phyloP scores from a whole-genome alignment of 2,888 invertebrate genomes.

The Cinara cedri region DNA sequence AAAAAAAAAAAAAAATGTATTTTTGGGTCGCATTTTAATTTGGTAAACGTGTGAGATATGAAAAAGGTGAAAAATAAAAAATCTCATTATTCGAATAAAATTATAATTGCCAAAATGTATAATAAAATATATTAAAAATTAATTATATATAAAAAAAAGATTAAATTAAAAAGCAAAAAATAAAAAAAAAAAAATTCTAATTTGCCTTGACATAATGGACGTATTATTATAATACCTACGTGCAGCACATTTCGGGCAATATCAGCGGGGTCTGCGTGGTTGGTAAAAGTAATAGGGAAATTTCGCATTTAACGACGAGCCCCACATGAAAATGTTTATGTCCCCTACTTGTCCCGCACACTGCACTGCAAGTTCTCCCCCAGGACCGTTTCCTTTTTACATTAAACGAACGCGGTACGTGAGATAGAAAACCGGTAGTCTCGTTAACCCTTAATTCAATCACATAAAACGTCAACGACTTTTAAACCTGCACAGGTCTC shows the following conservation, averaged over 20 bases:
- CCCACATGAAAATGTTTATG: conserved; percentile 34
- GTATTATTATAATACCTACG: neutral
- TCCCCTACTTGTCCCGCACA: neutral
- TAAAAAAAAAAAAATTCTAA: neutral
- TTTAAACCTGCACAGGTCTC: conserved; percentile 15
- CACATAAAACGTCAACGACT: conserved; percentile 51
- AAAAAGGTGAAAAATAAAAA: neutral
- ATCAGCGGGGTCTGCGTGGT: no score
- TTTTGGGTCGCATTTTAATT: no score
- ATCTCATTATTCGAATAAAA: neutral
- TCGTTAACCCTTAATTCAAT: conserved; percentile 54
- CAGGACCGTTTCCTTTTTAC: conserved; percentile 42
- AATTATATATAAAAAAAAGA: neutral
- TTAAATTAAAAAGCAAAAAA: neutral
- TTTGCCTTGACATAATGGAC: neutral
- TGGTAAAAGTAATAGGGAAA: neutral
- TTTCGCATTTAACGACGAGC: conserved; percentile 30
- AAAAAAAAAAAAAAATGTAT: no score
- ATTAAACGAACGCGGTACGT: conserved; percentile 44
- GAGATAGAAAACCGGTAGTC: conserved; percentile 30
- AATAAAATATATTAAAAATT: conserved; percentile 17
- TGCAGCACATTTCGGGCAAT: neutral
- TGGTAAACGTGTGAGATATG: no score
- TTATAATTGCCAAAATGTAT: no score
- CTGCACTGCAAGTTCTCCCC: neutral